Evolutionary conservation across 1,140 invertebrate genomes (phyloP).

Genomic region (Contarinia nasturtii): DNA sequence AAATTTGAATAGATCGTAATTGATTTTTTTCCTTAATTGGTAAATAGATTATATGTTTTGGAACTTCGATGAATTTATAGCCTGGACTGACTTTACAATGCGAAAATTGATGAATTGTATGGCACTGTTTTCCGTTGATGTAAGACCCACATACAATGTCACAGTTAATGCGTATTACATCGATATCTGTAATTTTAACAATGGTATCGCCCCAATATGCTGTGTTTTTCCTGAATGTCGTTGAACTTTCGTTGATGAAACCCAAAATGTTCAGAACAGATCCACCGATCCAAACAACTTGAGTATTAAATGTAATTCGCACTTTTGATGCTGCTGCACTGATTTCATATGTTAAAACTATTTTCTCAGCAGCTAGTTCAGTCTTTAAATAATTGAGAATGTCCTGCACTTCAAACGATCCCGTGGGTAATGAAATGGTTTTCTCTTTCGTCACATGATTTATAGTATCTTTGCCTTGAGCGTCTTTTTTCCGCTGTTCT

Average conservation of each 20-base stretch:
- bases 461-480: no score
- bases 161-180: conserved; percentile 9
- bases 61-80: conserved; percentile 14
- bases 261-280: conserved; percentile 2
- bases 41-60: conserved; percentile 17
- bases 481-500: no score
- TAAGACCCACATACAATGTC: conserved; percentile 12
- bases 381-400: conserved; percentile 5
- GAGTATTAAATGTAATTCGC: no score
- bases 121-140: conserved; percentile 10
- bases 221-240: conserved; percentile 4
- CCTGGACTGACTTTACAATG: conserved; percentile 8
- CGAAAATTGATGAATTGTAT: conserved; percentile 17
- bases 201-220: conserved; percentile 6
- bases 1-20: conserved; percentile 9
- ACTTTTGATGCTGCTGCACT: neutral
- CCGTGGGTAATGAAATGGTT: conserved; percentile 13
- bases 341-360: neutral
- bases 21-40: conserved; percentile 10
- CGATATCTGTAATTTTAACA: conserved; percentile 10
- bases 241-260: conserved; percentile 7
- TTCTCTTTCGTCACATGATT: conserved; percentile 2
- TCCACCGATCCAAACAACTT: conserved; percentile 3
- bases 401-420: conserved; percentile 18
- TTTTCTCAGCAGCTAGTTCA: neutral